Evolutionary conservation across 1,140 invertebrate genomes (phyloP).

Genomic region (Lycorma delicatula): DNA sequence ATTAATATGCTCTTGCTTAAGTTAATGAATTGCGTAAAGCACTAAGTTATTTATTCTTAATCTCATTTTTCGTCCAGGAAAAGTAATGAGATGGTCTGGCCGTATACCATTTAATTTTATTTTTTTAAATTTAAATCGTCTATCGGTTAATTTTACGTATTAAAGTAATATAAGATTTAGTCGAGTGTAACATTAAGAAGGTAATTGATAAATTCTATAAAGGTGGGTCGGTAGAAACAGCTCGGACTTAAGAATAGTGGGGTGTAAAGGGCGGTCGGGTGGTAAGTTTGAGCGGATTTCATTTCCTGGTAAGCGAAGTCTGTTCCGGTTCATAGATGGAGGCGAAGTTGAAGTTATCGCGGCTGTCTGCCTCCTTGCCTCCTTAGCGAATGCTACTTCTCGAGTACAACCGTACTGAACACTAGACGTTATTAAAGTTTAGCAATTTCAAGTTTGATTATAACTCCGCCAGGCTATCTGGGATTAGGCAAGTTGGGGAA

Average conservation of each 20-base stretch:
- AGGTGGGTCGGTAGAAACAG: background rate
- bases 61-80: no score
- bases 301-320: background rate
- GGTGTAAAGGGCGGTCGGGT: background rate
- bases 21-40: no score
- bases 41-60: no score
- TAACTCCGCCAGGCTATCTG: constrained; percentile 1
- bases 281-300: background rate
- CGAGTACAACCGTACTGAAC: no score
- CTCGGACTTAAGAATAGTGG: background rate
- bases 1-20: no score
- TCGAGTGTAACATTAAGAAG: no score
- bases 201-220: no score
- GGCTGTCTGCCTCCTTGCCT: background rate
- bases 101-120: no score
- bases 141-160: no score
- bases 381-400: constrained; percentile 5
- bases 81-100: no score
- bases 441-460: constrained; percentile 20
- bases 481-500: constrained; percentile 4
- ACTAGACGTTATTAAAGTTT: constrained; percentile 20
- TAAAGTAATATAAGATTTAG: no score
- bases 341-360: background rate
- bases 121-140: no score
- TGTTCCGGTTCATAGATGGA: background rate